phyloP scores from a whole-genome alignment of 2,888 invertebrate species.

The Acrobasis suavella region DNA sequence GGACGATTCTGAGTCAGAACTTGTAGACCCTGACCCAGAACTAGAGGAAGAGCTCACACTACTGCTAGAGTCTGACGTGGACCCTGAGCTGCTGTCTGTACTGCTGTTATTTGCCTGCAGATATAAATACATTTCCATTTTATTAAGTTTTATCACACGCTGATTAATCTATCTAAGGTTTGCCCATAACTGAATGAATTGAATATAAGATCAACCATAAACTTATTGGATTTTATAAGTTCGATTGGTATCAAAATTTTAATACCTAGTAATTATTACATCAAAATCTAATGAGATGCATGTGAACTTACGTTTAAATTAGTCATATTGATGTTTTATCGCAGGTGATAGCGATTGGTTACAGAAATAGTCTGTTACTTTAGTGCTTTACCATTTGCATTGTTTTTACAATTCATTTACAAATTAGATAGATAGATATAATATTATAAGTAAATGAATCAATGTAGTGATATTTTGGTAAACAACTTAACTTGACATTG shows the following conservation, averaged over 20 bases:
- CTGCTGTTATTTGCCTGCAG: slow-evolving; percentile 75
- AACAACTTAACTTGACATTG: too few relatives aligned
- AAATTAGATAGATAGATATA: too few relatives aligned
- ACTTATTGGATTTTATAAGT: too few relatives aligned
- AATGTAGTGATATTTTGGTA: too few relatives aligned
- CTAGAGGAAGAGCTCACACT: slow-evolving; percentile 87
- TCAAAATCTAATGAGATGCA: not conserved
- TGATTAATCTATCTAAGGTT: not conserved
- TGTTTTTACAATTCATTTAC: not conserved
- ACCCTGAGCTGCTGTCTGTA: slow-evolving; percentile 85
- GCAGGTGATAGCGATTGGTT: slow-evolving; percentile 5
- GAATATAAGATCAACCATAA: too few relatives aligned
- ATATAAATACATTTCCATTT: not conserved
- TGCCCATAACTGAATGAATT: too few relatives aligned
- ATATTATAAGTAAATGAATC: too few relatives aligned
- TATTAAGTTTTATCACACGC: too few relatives aligned
- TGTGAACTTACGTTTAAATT: slow-evolving; percentile 59
- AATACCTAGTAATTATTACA: not conserved
- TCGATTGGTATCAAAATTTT: too few relatives aligned
- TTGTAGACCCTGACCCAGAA: slow-evolving; percentile 86
- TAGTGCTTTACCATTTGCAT: not conserved
- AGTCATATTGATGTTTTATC: slow-evolving; percentile 48
- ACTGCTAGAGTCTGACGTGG: slow-evolving; percentile 86
- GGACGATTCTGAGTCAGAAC: slow-evolving; percentile 88
- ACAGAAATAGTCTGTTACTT: not conserved